Percentiles rank a stretch among this genome's conserved stretches.
Conservation (phyloP, 1,140 invertebrate genomes). For the Halictus rubicundus region DNA sequence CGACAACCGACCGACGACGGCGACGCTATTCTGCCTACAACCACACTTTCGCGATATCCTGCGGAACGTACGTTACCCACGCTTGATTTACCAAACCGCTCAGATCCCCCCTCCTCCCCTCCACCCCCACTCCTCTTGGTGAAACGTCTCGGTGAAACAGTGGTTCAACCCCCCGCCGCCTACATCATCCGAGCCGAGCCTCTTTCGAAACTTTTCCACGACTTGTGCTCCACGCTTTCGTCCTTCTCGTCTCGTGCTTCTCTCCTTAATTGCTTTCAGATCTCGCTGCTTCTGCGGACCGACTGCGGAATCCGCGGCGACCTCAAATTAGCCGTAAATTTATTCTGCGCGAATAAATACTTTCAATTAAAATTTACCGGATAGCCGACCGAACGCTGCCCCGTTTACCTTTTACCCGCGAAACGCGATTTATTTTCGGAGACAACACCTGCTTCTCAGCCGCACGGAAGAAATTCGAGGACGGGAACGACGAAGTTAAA, state of each 20-base stretch:
- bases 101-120: conserved; percentile 17
- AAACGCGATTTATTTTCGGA: too few relatives aligned
- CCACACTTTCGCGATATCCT: conserved; percentile 58
- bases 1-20: conserved; percentile 36
- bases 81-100: conserved; percentile 65
- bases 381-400: background rate
- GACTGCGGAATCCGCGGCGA: background rate
- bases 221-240: conserved; percentile 22
- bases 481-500: too few relatives aligned
- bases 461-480: too few relatives aligned
- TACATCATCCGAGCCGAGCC: conserved; percentile 2
- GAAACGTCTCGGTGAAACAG: conserved; percentile 43
- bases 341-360: background rate
- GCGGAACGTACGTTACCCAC: conserved; percentile 57
- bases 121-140: too few relatives aligned
- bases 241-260: background rate
- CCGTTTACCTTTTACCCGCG: too few relatives aligned
- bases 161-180: conserved; percentile 18
- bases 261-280: conserved; percentile 32
- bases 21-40: background rate
- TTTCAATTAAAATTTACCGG: conserved; percentile 23
- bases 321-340: conserved; percentile 2
- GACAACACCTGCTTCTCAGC: too few relatives aligned
- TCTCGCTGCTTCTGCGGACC: conserved; percentile 20
- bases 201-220: conserved; percentile 57